Base-by-base conservation (phyloP, 1,140 invertebrate species). In the Tetramorium alpestre region DNA sequence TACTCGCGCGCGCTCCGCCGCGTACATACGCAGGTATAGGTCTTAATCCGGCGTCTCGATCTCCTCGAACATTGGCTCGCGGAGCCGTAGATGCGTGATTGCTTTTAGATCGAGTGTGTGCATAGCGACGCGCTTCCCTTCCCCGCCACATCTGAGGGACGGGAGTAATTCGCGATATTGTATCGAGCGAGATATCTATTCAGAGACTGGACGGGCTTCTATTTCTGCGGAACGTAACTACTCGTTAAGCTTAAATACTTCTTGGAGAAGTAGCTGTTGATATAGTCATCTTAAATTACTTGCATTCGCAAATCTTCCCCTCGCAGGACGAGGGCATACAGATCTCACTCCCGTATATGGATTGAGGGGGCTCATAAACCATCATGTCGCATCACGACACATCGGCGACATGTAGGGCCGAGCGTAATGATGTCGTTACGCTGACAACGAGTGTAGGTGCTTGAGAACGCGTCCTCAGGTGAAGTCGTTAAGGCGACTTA, bases 401-500 rank as follows among this genome's bases (percentile, higher is more conserved):
- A 33, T 77, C 10, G 41, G 25, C 18, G 28, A 51, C 13, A 38
- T 28, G 22, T 13, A 18, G 41, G 18, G 10, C 22, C 28, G 47
- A 51, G 47, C 8, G 62, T 81, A 81, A 81, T 81, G 65, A 81
- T 81, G 78, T 70, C 78, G 51, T 84, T 84, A 84, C 51, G 10
- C 25, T 38, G 51, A 73, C 69, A 70, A 41, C 41, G 54, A 70
- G n/a, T 38, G 54, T 60, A 38, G 54, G 28, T 75, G 54, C 54
- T 25, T 22, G 51, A 73, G 38, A 65, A 16, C n/a, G 82, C 58
- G 28, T 62, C 18, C 54, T 44, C 7, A 51, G 76, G 85, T 81
- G 65, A 86, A 64, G 77, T 87, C 85, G 85, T 82, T 82, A 72
- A 58, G 56, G n/a, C 76, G 38, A 70, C 51, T 60, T 54, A n/a